These are phyloP conservation scores for Circaetus cinerascens DNA, from an alignment of 2,113 vertebrate genomes.

Conservation along the genomic window DNA sequence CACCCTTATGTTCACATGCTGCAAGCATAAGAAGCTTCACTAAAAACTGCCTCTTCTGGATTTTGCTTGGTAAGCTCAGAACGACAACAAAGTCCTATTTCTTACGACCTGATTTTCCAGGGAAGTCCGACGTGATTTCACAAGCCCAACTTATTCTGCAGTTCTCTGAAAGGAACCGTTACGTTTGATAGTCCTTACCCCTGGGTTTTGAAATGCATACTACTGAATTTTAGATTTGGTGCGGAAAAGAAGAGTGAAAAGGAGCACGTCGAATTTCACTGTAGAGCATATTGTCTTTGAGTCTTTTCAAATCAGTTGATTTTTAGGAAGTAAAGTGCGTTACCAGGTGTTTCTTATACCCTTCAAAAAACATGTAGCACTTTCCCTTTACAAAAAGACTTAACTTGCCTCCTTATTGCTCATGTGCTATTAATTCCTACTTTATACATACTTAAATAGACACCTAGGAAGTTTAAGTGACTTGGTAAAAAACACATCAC, in stretches of 20 bases:
- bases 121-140: not conserved
- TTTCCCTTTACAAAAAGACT: not conserved
- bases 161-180: not conserved
- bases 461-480: not conserved
- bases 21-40: not conserved
- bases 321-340: not conserved
- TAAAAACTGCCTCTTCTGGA: not conserved
- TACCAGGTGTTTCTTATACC: not conserved
- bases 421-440: not conserved
- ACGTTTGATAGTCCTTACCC: not conserved
- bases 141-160: not conserved
- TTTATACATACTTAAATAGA: not conserved
- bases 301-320: not conserved
- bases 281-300: accelerated
- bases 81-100: not conserved
- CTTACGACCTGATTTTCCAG: not conserved
- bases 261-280: accelerated
- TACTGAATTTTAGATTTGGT: not conserved
- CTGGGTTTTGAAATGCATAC: not conserved
- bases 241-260: not conserved
- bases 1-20: accelerated
- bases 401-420: not conserved
- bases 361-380: not conserved
- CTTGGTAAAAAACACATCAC: not conserved
- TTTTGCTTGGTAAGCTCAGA: not conserved